A percentile compares a stretch with the other conserved stretches of the same genome.
phyloP scores from a whole-genome alignment of 2,888 invertebrate genomes.

The Leptinotarsa rubiginosa region DNA sequence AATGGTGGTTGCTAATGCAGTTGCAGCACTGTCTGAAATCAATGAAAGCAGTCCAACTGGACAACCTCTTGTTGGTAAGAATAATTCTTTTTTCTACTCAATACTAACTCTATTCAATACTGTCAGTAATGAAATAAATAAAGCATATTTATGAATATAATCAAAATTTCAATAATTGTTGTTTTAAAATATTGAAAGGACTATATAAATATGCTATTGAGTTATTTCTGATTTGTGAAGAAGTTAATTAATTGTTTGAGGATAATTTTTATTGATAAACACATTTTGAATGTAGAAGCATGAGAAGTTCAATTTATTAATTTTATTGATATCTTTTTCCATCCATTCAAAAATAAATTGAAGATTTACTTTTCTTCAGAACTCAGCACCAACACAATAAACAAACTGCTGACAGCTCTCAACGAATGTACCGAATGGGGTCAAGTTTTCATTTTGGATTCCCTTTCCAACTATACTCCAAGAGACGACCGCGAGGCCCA shows the following conservation, averaged over 20 bases:
- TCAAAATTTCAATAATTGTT: too few species aligned
- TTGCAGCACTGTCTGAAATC: conserved; percentile 98
- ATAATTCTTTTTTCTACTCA: neutral
- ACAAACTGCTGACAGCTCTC: conserved; percentile 96
- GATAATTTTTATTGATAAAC: too few species aligned
- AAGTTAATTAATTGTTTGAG: too few species aligned
- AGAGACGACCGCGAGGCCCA: conserved; percentile 98
- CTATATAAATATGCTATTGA: too few species aligned
- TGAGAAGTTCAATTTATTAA: neutral
- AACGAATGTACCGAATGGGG: conserved; percentile 99
- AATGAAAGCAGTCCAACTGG: conserved; percentile 97
- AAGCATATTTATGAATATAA: too few species aligned
- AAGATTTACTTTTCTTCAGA: conserved; percentile 67
- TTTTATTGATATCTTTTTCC: neutral
- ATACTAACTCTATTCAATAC: neutral
- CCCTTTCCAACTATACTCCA: conserved; percentile 95
- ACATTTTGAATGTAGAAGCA: too few species aligned
- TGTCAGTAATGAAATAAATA: too few species aligned
- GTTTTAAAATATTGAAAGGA: too few species aligned
- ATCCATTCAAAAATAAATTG: neutral
- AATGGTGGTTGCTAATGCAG: conserved; percentile 99
- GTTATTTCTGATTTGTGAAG: too few species aligned
- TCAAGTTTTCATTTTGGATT: conserved; percentile 98
- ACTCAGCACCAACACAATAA: conserved; percentile 97
- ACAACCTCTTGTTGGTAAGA: conserved; percentile 85